Evolutionary conservation across 2,797 vertebrate genomes (phyloP), one percentile per base, ranked within the genome.

Genomic region (Mormyrops boulengeri): DNA sequence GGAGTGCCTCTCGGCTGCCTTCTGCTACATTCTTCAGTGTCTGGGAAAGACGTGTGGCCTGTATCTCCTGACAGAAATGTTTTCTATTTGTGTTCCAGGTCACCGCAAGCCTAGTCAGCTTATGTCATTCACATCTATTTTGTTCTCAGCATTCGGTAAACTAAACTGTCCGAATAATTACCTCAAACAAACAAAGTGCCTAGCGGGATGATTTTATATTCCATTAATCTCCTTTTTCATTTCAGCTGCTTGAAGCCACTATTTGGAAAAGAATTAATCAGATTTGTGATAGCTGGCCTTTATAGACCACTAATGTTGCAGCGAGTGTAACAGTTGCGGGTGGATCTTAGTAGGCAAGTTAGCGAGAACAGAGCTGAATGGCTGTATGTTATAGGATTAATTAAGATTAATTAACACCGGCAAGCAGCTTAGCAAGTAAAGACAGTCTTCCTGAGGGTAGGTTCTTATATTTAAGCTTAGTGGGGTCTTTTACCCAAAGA

Each of bases 241-340:
- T 87, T 41, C 26, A 60, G 34, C 3, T 38, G 26, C 34, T 38
- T 60, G 85, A 87, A 55, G 47, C 50, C 34, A 50, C n/a, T 87
- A 55, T 87, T 87, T 87, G 85, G 49, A 87, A 87, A 38, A 8
- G 53, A 87, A 87, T 87, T 19, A 87, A 55, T 87, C 26, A 87
- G 53, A 8, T 34, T 55, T 87, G 53, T 34, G 50, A 38, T 87
- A 87, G 34, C 17, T 87, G 52, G 85, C 50, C 26, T 12, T 86
- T 55, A 57, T 19, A 19, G 14, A 38, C 30, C 26, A 22, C 85
- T 86, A 17, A 49, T 85, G 44, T 85, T 26, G 3, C 41, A 85
- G 41, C 1, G 8, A 41, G 34, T 80, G 38, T 80, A 38, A 44
- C 34, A 17, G 73, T 80, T 8, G 73, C 0, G 2, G 14, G 38